Conservation (phyloP, 2,888 invertebrate genomes). For the Sarcophaga rosellei region DNA sequence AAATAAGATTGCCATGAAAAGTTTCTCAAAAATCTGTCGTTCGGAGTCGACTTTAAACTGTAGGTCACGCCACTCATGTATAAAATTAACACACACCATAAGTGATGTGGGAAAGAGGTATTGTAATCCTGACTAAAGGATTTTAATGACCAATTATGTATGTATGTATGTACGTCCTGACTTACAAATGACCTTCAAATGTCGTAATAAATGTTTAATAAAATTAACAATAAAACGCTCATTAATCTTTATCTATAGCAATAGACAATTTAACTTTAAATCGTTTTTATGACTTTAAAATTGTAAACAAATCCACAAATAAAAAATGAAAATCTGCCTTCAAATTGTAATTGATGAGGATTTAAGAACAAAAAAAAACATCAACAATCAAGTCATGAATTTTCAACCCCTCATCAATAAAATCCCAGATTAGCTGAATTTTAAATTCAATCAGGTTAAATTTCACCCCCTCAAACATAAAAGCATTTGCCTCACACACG, state of each 20-base stretch:
- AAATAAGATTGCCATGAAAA: too few species aligned
- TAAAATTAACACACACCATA: too few species aligned
- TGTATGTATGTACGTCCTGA: too few species aligned
- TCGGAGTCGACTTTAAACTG: too few species aligned
- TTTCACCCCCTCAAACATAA: slow-evolving; percentile 40
- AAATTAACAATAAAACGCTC: not conserved
- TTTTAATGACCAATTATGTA: too few species aligned
- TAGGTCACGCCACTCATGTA: too few species aligned
- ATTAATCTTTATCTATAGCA: not conserved
- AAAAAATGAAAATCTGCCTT: slow-evolving; percentile 40
- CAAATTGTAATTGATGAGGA: slow-evolving; percentile 55
- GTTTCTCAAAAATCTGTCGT: too few species aligned
- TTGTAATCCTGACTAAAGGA: too few species aligned
- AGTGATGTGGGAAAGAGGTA: too few species aligned
- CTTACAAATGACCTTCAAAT: not conserved
- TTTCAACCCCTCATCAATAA: slow-evolving; percentile 45
- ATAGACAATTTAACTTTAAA: slow-evolving; percentile 1
- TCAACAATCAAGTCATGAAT: slow-evolving; percentile 48
- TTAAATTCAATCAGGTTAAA: slow-evolving; percentile 61
- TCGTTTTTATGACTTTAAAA: slow-evolving; percentile 58
- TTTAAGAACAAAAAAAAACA: slow-evolving; percentile 45
- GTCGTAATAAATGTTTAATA: not conserved
- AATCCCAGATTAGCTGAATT: slow-evolving; percentile 58
- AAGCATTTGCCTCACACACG: not conserved
- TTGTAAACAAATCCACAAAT: slow-evolving; percentile 39